Base-by-base conservation (phyloP, 2,888 invertebrate species). In the Dorcus hopei region DNA sequence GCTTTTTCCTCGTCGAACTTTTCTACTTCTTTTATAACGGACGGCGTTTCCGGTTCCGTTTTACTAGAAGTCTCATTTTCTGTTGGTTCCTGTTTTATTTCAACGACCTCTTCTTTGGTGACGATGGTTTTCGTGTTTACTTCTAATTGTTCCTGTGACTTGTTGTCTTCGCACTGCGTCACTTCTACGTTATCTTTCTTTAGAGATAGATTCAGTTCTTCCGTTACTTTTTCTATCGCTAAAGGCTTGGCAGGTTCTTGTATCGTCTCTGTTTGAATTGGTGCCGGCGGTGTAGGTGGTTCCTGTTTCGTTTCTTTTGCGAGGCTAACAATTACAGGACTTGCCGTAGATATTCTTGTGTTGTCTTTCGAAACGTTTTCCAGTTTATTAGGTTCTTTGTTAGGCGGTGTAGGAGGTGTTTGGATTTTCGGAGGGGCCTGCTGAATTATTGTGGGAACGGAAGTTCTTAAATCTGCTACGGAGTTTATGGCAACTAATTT, bases 271-370 rank as follows among this genome's bases (percentile, higher is more conserved):
- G 26, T 6, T 42, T 52, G 57, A n/a, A 38, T 9, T 5, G 52
- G 33, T 14, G 48, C 42, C 16, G 48, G 41, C 14, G 48, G 11
- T 49, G 48, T 26, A 6, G 26, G 26, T 33, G 26, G 26, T 33
- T 33, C 26, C n/a, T 16, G 9, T 9, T 45, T 9, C 45, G 45
- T 9, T 45, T 45, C 23, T 45, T 45, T 45, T 11, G 26, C 6
- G 26, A 33, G 26, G 26, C 9, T 23, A 6, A 80, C 80, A 62
- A 81, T 81, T 3, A 81, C 80, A 0, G 81, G 80, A 69, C 80
- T 81, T 1, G 80, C 79, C 2, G 79, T 78, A 1, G 81, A 79
- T 8, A 45, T 39, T 38, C 51, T 39, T 39, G 53, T 41, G 45
- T 45, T 45, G 26, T 54, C 38, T 43, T 16, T 52, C 42, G 50